Evolutionary conservation across 2,888 invertebrate genomes (phyloP), one percentile per base, ranked within the genome.

Genomic region (Notocelia uddmanniana): DNA sequence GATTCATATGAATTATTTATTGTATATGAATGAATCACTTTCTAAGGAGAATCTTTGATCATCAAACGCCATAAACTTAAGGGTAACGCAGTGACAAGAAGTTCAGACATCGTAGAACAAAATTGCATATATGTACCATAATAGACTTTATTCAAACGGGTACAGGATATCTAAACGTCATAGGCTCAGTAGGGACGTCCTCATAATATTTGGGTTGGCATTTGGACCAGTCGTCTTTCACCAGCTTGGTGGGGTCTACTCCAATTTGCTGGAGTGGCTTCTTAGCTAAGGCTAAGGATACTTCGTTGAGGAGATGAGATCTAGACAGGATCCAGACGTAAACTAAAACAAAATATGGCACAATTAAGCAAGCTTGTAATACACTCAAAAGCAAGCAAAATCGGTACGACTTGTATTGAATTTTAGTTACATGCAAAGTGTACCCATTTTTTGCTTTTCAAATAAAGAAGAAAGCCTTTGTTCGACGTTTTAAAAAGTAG

Each of bases 261-360:
- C 85, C 87, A 1, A 89, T 82, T 52, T 81, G 78, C 21, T 78
- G 76, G 11, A 89, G 76, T 0, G 91, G 83, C 69, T 84, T 87
- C 6, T 83, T 64, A 0, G 92, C 91, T 48, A 91, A 59, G 9
- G 86, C 85, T 64, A 87, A 88, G 0, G 89, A 91, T 0, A 91
- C 91, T 0, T 86, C 88, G 34, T 90, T 91, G 52, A 92, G 76
- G 9, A 79, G 80, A 10, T 80, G 82, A 15, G 82, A 81, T 73
- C 90, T 85, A 71, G 92, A 92, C 2, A 92, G 76, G 9, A 92
- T 81, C 92, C 92, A 92, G 6, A 91, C 85, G 78, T 91, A 90
- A 31, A 90, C 92, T 92, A 85, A 2, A 87, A 87, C n/a, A 45
- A 21, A 75, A 68, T 70, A 21, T 10, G 11, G 55, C n/a, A 13